Evolutionary conservation across 2,113 vertebrate species (phyloP).

Genomic region (Sturnira hondurensis): DNA sequence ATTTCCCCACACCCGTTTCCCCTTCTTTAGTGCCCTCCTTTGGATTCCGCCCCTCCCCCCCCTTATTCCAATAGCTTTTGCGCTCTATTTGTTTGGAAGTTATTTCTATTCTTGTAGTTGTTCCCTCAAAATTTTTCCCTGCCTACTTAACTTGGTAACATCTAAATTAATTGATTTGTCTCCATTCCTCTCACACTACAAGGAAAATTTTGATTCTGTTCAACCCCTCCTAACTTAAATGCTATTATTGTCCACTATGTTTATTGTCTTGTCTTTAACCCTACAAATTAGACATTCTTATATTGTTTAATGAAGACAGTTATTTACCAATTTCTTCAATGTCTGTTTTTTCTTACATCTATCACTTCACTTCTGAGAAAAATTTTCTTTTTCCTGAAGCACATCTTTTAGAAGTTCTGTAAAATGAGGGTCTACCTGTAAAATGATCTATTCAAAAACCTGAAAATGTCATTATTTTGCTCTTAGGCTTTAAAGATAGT

Average conservation of each 20-base stretch:
- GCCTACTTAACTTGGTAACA: background rate
- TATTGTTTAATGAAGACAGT: background rate
- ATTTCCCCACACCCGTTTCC: background rate
- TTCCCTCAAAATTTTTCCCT: background rate
- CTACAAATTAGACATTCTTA: background rate
- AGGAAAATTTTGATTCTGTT: background rate
- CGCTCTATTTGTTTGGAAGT: background rate
- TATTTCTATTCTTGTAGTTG: background rate
- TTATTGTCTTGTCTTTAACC: background rate
- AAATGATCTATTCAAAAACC: background rate
- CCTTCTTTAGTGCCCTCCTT: background rate
- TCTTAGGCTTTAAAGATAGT: background rate
- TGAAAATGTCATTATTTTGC: background rate
- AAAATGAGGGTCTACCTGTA: background rate
- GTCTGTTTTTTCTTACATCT: background rate
- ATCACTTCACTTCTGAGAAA: background rate
- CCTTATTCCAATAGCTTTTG: background rate
- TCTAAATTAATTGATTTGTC: background rate
- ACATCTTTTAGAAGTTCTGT: constrained; percentile 20
- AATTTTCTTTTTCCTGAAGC: background rate
- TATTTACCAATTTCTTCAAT: background rate
- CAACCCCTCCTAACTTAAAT: background rate
- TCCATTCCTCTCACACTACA: background rate
- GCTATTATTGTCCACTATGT: background rate
- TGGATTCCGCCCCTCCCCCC: background rate